Evolutionary conservation across 2,888 invertebrate species (phyloP).

Genomic region (Julus scanicus): DNA sequence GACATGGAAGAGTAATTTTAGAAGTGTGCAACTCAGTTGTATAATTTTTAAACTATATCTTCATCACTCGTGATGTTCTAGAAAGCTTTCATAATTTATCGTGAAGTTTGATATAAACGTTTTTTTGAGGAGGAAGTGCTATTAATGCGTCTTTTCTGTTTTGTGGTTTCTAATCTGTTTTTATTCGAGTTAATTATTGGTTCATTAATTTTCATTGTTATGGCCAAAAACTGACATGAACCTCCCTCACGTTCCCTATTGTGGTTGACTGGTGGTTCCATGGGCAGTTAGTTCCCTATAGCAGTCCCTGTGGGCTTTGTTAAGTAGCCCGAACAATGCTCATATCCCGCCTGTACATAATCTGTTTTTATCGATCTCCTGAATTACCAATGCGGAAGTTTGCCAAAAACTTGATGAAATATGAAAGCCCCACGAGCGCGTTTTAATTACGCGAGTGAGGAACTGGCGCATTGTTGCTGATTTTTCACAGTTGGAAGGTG

Average conservation of each 20-base stretch:
- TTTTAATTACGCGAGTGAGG: conserved; percentile 49
- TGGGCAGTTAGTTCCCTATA: neutral
- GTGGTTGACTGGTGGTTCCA: neutral
- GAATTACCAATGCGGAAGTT: conserved; percentile 4
- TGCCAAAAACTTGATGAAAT: conserved; percentile 14
- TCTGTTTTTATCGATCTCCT: conserved; percentile 11
- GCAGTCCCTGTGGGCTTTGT: neutral
- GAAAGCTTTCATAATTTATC: no score
- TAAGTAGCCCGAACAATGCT: conserved; percentile 17
- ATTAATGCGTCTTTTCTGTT: no score
- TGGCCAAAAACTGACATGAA: neutral
- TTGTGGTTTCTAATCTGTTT: no score
- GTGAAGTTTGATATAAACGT: no score
- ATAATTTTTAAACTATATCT: no score
- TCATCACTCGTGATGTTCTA: no score
- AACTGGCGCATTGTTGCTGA: conserved; percentile 31
- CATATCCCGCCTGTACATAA: neutral
- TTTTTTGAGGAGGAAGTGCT: no score
- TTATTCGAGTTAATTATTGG: neutral
- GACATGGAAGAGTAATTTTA: no score
- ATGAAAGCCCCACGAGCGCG: conserved; percentile 31
- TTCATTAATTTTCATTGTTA: neutral
- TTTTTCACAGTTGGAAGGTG: conserved; percentile 49
- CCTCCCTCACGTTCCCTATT: neutral
- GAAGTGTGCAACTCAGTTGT: no score